Base-by-base conservation (phyloP, 2,888 invertebrate genomes). In the Limenitis camilla region DNA sequence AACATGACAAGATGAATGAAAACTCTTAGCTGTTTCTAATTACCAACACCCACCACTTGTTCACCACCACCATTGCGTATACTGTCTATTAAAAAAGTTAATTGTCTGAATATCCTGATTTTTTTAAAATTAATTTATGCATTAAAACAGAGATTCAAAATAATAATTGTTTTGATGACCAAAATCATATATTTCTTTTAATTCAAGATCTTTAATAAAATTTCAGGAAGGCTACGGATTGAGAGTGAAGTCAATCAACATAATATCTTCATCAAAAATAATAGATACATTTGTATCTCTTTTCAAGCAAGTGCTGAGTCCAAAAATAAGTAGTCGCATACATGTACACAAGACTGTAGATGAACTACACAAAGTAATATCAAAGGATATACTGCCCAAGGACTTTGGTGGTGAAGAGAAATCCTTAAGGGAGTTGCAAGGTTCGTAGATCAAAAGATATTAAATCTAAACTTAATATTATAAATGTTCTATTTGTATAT, bases 181-280 rank as follows among this genome's bases (percentile, higher is more conserved):
- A 4, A n/a, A 27, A 28, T 9, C 10, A 8, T 36, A n/a, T 9
- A 9, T 10, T 10, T 38, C n/a, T n/a, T 49, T 41, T 1, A 49
- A 10, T 44, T 52, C 50, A 19, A 19, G 9, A 9, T 33, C 47
- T 36, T 40, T 38, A 29, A 11, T 29, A 19, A 19, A 19, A 19
- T 71, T 77, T 27, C 65, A 83, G 83, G 72, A 78, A 60, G 76
- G 76, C 5, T 77, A 70, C 38, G 76, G 78, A 2, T 64, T 74
- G 63, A 66, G 74, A 55, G 55, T 81, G 5, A 78, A 76, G 52
- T 71, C 68, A 0, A 67, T 82, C 5, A 71, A 78, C 50, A 32
- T 80, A 0, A 48, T 79, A 39, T 66, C 74, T 5, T 28, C 59
- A 6, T 81, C 81, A 0, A 74, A 71, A 55, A 59, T 73, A 32